Evolutionary conservation across 2,888 invertebrate genomes (phyloP).

Genomic region (Mantis religiosa): DNA sequence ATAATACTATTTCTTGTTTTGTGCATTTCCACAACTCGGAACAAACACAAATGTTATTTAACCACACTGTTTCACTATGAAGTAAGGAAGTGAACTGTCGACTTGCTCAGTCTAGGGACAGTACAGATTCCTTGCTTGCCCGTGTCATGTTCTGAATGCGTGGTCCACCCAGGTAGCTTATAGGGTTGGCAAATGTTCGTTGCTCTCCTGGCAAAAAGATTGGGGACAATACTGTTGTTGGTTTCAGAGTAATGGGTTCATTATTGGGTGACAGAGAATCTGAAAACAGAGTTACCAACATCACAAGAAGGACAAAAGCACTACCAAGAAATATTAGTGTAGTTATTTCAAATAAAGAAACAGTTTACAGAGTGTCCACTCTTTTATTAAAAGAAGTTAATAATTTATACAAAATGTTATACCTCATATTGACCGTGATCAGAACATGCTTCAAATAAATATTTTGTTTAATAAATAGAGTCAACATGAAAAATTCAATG

Average conservation of each 20-base stretch:
- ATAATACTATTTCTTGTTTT: background rate
- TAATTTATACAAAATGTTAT: no score
- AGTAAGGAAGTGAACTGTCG: no score
- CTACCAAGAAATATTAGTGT: background rate
- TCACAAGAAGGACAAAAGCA: background rate
- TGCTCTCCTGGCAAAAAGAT: conserved; percentile 52
- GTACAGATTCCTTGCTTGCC: conserved; percentile 62
- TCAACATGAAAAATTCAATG: no score
- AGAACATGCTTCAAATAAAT: no score
- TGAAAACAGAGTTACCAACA: background rate
- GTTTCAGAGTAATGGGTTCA: conserved; percentile 4
- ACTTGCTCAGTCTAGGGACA: conserved; percentile 57
- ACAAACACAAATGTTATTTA: no score
- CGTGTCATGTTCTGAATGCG: conserved; percentile 48
- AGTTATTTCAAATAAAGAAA: background rate
- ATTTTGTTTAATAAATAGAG: no score
- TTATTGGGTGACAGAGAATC: background rate
- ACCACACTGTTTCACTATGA: no score
- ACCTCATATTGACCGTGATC: no score
- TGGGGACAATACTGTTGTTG: conserved; percentile 41
- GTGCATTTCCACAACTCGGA: no score
- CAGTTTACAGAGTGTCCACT: no score
- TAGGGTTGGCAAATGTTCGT: conserved; percentile 60
- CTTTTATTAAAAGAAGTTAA: no score
- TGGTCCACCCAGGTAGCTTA: conserved; percentile 67